A percentile compares a stretch with the other conserved stretches of the same genome.
Conservation (phyloP, 1,140 invertebrate genomes). For the Drosophila mayri region DNA sequence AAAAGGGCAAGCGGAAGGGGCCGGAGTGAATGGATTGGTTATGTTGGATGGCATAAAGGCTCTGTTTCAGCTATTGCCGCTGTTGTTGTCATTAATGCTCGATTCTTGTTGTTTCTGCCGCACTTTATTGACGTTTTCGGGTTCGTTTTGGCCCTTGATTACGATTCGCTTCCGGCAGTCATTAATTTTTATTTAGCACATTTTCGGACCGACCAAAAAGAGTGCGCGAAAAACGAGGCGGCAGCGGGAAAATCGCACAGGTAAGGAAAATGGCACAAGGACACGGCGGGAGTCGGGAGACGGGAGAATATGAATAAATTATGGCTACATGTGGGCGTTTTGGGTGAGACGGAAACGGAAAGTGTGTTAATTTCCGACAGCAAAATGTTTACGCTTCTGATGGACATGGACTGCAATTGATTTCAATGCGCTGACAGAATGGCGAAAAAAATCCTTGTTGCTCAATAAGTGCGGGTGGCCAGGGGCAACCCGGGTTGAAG, state of each 20-base stretch:
- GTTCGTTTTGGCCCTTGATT: constrained; percentile 63
- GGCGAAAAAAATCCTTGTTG: constrained; percentile 31
- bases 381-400: constrained; percentile 73
- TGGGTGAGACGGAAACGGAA: constrained; percentile 68
- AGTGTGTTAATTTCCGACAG: constrained; percentile 81
- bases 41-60: constrained; percentile 29
- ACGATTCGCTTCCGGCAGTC: constrained; percentile 77
- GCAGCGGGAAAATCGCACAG: neutral
- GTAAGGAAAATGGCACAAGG: constrained; percentile 57
- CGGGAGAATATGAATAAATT: constrained; percentile 71
- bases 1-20: constrained; percentile 23
- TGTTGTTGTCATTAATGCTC: constrained; percentile 46
- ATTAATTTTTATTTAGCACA: constrained; percentile 82
- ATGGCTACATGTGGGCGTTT: constrained; percentile 48
- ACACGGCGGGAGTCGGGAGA: constrained; percentile 19
- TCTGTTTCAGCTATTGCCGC: constrained; percentile 31
- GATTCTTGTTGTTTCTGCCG: constrained; percentile 38
- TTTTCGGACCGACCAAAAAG: constrained; percentile 42
- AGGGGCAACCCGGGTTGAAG: constrained; percentile 7
- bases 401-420: constrained; percentile 76
- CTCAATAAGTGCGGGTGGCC: constrained; percentile 22
- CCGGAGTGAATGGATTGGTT: constrained; percentile 29
- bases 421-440: constrained; percentile 63
- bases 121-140: constrained; percentile 51
- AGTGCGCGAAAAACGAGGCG: neutral